Conservation (phyloP, 2,113 vertebrate species). For the Silurus meridionalis region DNA sequence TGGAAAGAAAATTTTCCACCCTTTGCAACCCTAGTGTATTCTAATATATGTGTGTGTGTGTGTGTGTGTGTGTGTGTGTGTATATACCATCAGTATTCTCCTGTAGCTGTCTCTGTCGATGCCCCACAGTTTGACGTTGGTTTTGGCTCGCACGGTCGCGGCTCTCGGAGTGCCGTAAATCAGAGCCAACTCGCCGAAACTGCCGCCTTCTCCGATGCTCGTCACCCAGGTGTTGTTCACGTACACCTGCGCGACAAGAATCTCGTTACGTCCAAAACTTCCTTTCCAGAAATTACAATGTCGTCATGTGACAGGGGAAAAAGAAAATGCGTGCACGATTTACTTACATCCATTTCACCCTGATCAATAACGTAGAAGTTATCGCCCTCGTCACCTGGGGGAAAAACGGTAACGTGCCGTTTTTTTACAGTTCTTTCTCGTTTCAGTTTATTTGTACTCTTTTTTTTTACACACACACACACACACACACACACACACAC, state of each 20-base stretch:
- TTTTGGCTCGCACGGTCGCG: slow-evolving; percentile 96
- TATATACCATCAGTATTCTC: slow-evolving; percentile 94
- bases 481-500: neutral
- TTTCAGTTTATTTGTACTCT: neutral
- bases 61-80: neutral
- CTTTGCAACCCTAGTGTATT: neutral
- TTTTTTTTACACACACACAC: neutral
- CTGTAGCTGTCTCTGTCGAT: slow-evolving; percentile 98
- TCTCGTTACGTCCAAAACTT: no score
- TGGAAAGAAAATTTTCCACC: no score
- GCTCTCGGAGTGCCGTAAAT: slow-evolving; percentile 97
- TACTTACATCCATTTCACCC: slow-evolving; percentile 97
- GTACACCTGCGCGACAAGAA: slow-evolving; percentile 79
- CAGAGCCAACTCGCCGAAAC: slow-evolving; percentile 95
- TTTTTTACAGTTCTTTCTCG: neutral
- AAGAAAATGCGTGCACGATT: no score
- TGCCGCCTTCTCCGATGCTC: slow-evolving; percentile 95
- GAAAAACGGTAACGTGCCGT: neutral
- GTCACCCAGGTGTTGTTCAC: slow-evolving; percentile 98
- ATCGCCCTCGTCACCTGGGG: slow-evolving; percentile 90
- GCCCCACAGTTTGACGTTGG: slow-evolving; percentile 96
- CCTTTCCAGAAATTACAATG: no score
- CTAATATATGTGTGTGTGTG: neutral
- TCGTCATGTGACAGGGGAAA: neutral
- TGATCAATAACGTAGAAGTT: slow-evolving; percentile 99